Base-by-base conservation (phyloP, 2,797 vertebrate species). In the Hyperoplus immaculatus region DNA sequence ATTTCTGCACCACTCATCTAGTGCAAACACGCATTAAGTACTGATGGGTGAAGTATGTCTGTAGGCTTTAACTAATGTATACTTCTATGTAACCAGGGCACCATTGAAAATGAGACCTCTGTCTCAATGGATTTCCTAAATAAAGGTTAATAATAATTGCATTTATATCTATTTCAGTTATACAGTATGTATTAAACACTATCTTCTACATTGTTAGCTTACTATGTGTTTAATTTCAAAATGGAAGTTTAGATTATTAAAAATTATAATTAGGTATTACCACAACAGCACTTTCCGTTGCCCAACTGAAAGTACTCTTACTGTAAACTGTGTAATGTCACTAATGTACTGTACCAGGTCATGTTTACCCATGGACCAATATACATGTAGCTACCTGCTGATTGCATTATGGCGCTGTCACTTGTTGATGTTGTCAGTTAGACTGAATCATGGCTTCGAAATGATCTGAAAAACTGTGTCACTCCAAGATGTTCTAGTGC, bases 1-100 rank as follows among this genome's bases (percentile, higher is more conserved):
- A 63, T 53, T 56, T 59, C 56, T 68, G 16, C 9, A 71, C 53
- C 54, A 60, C 60, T 56, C 59, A 47, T 71, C 57, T 60, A 41
- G 9, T 46, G 15, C 11, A 46, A 46, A 46, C 12, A 39, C 6
- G 1, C 57, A 58, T 21, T 2, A 43, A 41, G 55, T 39, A 41
- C 14, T 14, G 16, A n/a, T 38, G 29, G 47, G 14, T 15, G 11
- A 69, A 29, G 47, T 29, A 55, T 55, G 43, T 55, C 14, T 21
- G 46, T 62, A 68, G 15, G 38, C 21, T 72, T 47, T n/a, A 1
- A n/a, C 4, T 67, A 39, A 67, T 53, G 8, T 62, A 50, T 8
- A 38, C 29, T 29, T 29, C 29, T 29, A 29, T 29, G 29, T 29
- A 29, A 29, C 29, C 29, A 29, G 29, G 29, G 29, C 29, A 29